A percentile compares a stretch with the other conserved stretches of the same genome.
Conservation (phyloP, 2,797 vertebrate species). For the Scolopax rusticola region DNA sequence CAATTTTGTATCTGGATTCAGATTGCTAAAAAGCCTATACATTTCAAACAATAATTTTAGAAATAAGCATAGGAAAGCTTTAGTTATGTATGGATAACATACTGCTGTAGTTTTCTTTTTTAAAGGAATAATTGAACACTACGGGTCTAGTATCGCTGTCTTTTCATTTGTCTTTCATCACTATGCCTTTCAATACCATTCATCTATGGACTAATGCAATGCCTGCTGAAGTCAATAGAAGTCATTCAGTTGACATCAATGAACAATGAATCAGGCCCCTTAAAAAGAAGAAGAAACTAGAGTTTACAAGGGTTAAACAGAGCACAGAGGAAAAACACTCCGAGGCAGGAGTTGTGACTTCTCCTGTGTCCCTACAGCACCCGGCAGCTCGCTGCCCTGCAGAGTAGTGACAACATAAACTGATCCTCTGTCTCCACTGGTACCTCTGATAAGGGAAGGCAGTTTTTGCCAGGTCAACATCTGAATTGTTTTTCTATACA, state of each 20-base stretch:
- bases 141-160: not conserved
- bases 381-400: not conserved
- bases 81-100: not conserved
- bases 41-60: not conserved
- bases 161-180: slow-evolving; percentile 65
- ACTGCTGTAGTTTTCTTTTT: not conserved
- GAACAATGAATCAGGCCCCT: slow-evolving; percentile 54
- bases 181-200: slow-evolving; percentile 57
- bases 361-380: not conserved
- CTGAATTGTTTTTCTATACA: slow-evolving; percentile 4
- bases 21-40: not conserved
- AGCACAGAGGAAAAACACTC: not conserved
- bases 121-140: slow-evolving; percentile 11
- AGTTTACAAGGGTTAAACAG: slow-evolving; percentile 63
- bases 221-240: slow-evolving; percentile 59
- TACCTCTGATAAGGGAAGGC: not conserved
- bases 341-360: not conserved
- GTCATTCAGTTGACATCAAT: slow-evolving; percentile 60
- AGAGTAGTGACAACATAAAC: not conserved
- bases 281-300: slow-evolving; percentile 45
- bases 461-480: not conserved
- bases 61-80: not conserved
- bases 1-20: not conserved
- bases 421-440: not conserved
- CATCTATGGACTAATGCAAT: slow-evolving; percentile 64